Evolutionary conservation across 2,888 invertebrate genomes (phyloP), one percentile per base, ranked within the genome.

Genomic region (Palloptera scutellata): DNA sequence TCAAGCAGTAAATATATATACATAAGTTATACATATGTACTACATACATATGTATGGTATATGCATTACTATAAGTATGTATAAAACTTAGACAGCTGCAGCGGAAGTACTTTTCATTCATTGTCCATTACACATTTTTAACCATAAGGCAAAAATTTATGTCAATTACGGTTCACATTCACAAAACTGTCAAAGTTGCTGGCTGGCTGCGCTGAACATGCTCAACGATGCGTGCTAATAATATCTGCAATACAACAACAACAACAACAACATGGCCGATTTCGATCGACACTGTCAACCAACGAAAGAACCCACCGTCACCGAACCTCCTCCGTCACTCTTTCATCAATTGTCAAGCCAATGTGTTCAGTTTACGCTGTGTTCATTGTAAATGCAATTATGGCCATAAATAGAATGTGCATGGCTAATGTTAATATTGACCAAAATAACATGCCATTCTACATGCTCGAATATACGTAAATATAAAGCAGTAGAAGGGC

Each of bases 61-160:
- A n/a, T n/a, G n/a, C n/a, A n/a, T n/a, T n/a, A n/a, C n/a, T n/a
- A n/a, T n/a, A n/a, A n/a, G n/a, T n/a, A n/a, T 4, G 30, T 30
- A 30, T 30, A 30, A 2, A 30, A 30, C 30, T 30, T 30, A 30
- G 30, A 57, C 40, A 43, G 19, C 43, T 40, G 54, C 51, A 45
- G 54, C 63, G 64, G 68, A 65, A 65, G 68, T 72, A 70, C 73
- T 69, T 74, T 73, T 68, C 70, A 67, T 72, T 72, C 73, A 67
- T 71, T 66, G 40, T 43, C 12, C 17, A 48, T 57, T 30, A 40
- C 41, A 57, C 20, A 70, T 73, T 72, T 74, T 79, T 79, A 77
- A 72, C 75, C 79, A 79, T 75, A 76, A 78, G 77, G 78, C 79
- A 78, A 79, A 78, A 79, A 79, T 78, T 30, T 78, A 77, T 79